Percentiles rank a stretch among this genome's conserved stretches.
These are phyloP conservation scores for Scartelaos histophorus DNA, from an alignment of 2,113 vertebrate species.

Conservation along the genomic window DNA sequence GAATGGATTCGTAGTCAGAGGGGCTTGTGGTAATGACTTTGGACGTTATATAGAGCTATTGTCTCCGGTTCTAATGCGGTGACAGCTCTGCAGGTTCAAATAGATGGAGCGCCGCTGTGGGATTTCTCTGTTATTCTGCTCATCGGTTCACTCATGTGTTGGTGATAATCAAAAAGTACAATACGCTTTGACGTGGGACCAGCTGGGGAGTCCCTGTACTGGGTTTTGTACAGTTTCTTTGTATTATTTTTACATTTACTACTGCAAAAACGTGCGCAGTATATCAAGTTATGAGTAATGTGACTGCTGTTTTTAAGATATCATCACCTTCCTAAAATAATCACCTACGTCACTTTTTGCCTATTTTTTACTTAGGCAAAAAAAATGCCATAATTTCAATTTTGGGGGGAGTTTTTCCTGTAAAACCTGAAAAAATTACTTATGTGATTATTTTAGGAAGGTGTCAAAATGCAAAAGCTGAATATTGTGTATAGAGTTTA, in stretches of 20 bases:
- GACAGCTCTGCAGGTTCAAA: conserved; percentile 54
- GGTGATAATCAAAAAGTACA: conserved; percentile 17
- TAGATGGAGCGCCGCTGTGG: conserved; percentile 53
- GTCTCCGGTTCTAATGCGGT: conserved; percentile 58
- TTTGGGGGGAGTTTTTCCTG: too few species aligned
- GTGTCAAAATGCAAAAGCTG: too few species aligned
- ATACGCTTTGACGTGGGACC: neutral
- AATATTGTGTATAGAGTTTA: too few species aligned
- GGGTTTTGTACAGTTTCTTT: conserved; percentile 1
- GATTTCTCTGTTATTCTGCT: conserved; percentile 42
- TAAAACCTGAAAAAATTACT: too few species aligned
- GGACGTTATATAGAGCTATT: conserved; percentile 31
- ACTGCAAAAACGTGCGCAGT: neutral
- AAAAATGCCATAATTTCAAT: too few species aligned
- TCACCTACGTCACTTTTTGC: too few species aligned
- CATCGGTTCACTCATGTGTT: conserved; percentile 16
- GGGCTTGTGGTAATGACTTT: conserved; percentile 36
- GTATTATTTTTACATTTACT: neutral
- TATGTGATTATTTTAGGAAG: too few species aligned
- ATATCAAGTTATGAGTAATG: too few species aligned
- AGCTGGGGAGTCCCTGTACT: neutral
- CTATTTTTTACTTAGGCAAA: too few species aligned
- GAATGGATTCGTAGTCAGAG: conserved; percentile 62
- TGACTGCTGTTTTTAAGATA: too few species aligned
- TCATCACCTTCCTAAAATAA: too few species aligned